These are phyloP conservation scores for Cygnus buccinator DNA, from an alignment of 2,113 vertebrate species.

Conservation along the genomic window DNA sequence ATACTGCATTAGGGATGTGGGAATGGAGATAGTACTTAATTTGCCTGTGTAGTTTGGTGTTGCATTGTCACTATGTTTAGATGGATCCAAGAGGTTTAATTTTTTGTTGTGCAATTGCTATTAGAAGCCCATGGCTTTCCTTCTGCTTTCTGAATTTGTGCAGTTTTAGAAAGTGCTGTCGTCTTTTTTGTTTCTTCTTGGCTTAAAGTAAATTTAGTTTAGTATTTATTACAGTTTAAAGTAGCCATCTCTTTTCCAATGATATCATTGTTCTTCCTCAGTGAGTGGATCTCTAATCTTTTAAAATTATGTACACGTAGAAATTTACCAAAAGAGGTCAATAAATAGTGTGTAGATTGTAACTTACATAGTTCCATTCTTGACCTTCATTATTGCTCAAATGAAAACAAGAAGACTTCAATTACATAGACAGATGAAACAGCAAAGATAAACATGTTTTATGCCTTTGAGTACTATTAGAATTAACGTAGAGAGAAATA, in stretches of 20 bases:
- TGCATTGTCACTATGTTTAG: not conserved
- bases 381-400: not conserved
- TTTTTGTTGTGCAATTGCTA: not conserved
- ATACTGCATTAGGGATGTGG: not conserved
- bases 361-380: not conserved
- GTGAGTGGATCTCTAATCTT: not conserved
- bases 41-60: not conserved
- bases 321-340: not conserved
- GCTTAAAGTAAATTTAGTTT: not conserved
- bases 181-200: not conserved
- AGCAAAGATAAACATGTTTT: not conserved
- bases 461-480: not conserved
- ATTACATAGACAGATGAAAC: not conserved
- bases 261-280: not conserved
- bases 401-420: not conserved
- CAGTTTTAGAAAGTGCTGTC: not conserved
- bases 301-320: not conserved
- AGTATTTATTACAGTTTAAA: not conserved
- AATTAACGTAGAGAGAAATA: not conserved
- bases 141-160: not conserved
- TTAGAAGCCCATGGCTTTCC: not conserved
- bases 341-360: not conserved
- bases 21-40: not conserved
- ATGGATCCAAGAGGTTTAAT: not conserved
- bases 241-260: not conserved